Percentiles rank a stretch among this genome's conserved stretches.
phyloP scores from a whole-genome alignment of 2,797 vertebrate species.

The Notamacropus eugenii region DNA sequence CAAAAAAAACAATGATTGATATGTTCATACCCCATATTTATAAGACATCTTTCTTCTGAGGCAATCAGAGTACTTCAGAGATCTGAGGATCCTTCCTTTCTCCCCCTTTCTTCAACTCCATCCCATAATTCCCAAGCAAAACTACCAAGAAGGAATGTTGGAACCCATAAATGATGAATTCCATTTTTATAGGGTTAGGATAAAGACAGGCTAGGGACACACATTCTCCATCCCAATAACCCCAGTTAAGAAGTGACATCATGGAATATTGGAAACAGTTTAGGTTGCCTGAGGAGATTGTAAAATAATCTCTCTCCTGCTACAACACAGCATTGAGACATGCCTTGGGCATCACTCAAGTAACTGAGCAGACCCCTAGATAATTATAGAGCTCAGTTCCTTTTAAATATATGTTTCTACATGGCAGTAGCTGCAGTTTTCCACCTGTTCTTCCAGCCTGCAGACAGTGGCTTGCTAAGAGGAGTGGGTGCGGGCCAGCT shows the following conservation, averaged over 20 bases:
- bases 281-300: not conserved
- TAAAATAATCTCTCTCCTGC: conserved; percentile 43
- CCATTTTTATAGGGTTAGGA: conserved; percentile 7
- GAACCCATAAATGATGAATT: conserved; percentile 2
- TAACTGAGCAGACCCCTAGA: conserved; percentile 53
- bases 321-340: conserved; percentile 26
- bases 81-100: not conserved
- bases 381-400: conserved; percentile 55
- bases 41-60: conserved; percentile 26
- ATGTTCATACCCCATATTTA: conserved; percentile 60
- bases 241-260: not conserved
- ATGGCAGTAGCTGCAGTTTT: not conserved
- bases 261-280: not conserved
- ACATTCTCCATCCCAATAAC: not conserved
- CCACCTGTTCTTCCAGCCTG: conserved; percentile 30
- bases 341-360: conserved; percentile 15
- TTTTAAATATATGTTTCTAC: conserved; percentile 58
- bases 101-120: conserved; percentile 25
- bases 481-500: not conserved
- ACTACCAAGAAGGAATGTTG: conserved; percentile 1
- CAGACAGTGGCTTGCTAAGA: not conserved
- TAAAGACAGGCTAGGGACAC: conserved; percentile 6
- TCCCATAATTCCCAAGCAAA: not conserved
- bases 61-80: not conserved
- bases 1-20: conserved; percentile 16